These are phyloP conservation scores for Acronicta alni DNA, from an alignment of 2,888 invertebrate genomes.

Conservation along the genomic window DNA sequence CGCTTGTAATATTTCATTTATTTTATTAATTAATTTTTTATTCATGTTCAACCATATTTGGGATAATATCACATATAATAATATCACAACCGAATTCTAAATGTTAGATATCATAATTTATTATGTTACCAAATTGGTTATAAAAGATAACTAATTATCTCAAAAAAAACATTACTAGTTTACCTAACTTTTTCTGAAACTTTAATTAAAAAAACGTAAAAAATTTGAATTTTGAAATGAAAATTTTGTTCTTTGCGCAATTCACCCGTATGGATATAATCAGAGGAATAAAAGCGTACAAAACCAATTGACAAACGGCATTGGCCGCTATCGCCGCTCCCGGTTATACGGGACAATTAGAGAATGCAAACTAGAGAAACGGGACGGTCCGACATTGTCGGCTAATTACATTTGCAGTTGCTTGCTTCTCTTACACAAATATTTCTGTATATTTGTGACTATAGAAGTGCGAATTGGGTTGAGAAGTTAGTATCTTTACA, in stretches of 20 bases:
- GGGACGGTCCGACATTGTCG: slow-evolving; percentile 44
- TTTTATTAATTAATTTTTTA: too few species aligned
- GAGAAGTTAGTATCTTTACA: slow-evolving; percentile 39
- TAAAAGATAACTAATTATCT: too few species aligned
- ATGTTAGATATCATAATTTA: too few species aligned
- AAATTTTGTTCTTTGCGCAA: slow-evolving; percentile 15
- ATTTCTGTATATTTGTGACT: slow-evolving; percentile 56
- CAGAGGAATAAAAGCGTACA: slow-evolving; percentile 45
- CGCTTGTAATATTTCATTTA: too few species aligned
- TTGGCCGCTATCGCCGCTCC: slow-evolving; percentile 48
- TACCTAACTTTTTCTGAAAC: slow-evolving; percentile 7
- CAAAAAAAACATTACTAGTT: background rate
- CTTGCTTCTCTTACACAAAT: slow-evolving; percentile 60
- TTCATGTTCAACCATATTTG: too few species aligned
- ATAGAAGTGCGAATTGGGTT: slow-evolving; percentile 50
- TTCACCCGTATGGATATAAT: slow-evolving; percentile 32
- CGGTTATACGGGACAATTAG: slow-evolving; percentile 63
- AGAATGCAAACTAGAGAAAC: slow-evolving; percentile 60
- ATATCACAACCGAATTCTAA: too few species aligned
- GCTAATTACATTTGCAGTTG: slow-evolving; percentile 62
- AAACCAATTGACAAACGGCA: slow-evolving; percentile 53
- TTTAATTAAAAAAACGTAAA: slow-evolving; percentile 18
- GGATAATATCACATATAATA: too few species aligned
- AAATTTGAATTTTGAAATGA: slow-evolving; percentile 4
- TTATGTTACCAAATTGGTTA: too few species aligned